A percentile compares a stretch with the other conserved stretches of the same genome.
Conservation (phyloP, 2,113 vertebrate genomes). For the Macaca fascicularis region T2T-MFA8v1.1 NC_088376.1:106584501-106585000, state of each 20-base stretch:
- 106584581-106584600: neutral
- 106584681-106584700: neutral
- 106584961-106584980: neutral
- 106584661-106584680: accelerated
- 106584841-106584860: neutral
- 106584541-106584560: conserved; percentile 54
- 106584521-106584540: conserved; percentile 63
- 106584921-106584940: accelerated
- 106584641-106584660: neutral
- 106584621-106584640: accelerated
- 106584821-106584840: neutral
- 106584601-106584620: neutral
- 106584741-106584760: neutral
- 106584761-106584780: neutral
- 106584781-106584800: accelerated
- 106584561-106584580: conserved; percentile 34
- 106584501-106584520: conserved; percentile 70
- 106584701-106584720: neutral
- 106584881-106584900: too few relatives aligned
- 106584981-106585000: neutral
- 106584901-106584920: neutral
- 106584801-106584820: too few relatives aligned
- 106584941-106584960: neutral
- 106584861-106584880: neutral
- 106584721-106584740: accelerated